Conservation (phyloP, 2,113 vertebrate species). For the Madoqua kirkii region DNA sequence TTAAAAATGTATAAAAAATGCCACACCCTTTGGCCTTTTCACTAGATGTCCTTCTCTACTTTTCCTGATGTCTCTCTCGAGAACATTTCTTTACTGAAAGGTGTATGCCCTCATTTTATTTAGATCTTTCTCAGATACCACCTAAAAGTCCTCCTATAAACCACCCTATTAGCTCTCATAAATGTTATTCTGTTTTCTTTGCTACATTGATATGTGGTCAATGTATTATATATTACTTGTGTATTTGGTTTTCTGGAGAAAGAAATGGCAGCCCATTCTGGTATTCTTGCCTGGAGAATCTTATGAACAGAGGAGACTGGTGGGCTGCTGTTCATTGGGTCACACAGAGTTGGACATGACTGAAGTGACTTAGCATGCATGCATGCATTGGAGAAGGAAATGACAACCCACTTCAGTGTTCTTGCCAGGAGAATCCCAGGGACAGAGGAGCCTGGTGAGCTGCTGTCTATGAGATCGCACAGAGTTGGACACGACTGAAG, state of each 20-base stretch:
- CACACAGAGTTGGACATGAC: neutral
- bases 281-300: neutral
- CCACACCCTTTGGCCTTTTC: neutral
- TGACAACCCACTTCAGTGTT: neutral
- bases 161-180: neutral
- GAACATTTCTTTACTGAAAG: neutral
- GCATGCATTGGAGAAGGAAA: neutral
- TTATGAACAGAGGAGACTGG: neutral
- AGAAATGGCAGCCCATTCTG: neutral
- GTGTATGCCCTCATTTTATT: neutral
- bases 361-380: neutral
- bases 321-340: neutral
- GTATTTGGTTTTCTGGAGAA: neutral
- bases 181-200: neutral
- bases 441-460: neutral
- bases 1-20: neutral
- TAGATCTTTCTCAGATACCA: neutral
- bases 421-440: neutral
- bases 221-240: neutral
- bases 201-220: neutral
- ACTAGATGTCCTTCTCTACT: neutral
- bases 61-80: neutral
- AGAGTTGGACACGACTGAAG: rapidly evolving
- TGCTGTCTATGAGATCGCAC: rapidly evolving
- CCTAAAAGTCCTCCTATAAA: neutral